Conservation (phyloP, 2,113 vertebrate species). For the Spea multiplicata region DNA sequence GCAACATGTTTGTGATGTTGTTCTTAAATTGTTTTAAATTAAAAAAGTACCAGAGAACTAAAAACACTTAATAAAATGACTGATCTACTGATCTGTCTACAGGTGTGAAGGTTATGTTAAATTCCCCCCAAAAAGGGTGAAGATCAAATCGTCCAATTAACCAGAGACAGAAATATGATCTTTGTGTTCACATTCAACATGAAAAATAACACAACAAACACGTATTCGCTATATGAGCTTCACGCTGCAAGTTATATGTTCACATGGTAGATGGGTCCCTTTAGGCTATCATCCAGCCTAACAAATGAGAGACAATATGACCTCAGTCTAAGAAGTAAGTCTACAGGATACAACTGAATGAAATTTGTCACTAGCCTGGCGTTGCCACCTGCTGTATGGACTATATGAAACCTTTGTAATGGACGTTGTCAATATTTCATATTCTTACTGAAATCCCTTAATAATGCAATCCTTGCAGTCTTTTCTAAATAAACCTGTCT, state of each 20-base stretch:
- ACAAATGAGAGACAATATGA: slow-evolving; percentile 41
- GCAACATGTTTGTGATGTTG: no score
- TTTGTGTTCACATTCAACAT: slow-evolving; percentile 5
- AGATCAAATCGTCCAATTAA: slow-evolving; percentile 12
- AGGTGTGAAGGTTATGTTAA: no score
- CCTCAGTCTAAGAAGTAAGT: slow-evolving; percentile 43
- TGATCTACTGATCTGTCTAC: no score
- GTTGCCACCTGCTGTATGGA: slow-evolving; percentile 27
- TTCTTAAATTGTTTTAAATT: no score
- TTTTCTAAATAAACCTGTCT: neutral
- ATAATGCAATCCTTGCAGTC: neutral
- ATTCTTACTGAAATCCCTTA: no score
- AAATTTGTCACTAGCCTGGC: slow-evolving; percentile 31
- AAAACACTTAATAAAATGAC: no score
- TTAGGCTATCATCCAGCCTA: slow-evolving; percentile 38
- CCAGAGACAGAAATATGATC: slow-evolving; percentile 4
- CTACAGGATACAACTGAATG: slow-evolving; percentile 33
- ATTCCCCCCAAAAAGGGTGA: neutral
- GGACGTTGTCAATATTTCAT: no score
- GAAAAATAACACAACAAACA: slow-evolving; percentile 38
- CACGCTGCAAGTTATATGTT: slow-evolving; percentile 34
- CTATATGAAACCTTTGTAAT: no score
- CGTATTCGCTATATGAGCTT: slow-evolving; percentile 12
- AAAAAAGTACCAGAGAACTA: no score
- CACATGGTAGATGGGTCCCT: slow-evolving; percentile 28